These are phyloP conservation scores for Turritopsis dohrnii DNA, from an alignment of 30 jellyfish, hydroid and myxozoan genomes.

Conservation along the genomic window DNA sequence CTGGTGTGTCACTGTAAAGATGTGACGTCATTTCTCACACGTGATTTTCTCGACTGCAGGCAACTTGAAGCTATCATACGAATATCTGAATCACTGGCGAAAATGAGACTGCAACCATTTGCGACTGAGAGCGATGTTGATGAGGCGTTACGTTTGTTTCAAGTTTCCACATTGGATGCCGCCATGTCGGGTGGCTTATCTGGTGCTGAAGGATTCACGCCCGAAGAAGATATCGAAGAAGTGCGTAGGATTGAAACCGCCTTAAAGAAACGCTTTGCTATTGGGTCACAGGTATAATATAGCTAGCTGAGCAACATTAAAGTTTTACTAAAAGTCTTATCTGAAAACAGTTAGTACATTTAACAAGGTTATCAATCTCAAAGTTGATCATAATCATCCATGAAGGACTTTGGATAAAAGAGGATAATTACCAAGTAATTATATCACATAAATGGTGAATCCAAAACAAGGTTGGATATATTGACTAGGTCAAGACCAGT, in stretches of 20 bases:
- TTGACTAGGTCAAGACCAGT: no score
- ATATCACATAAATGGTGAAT: no score
- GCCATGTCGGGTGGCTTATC: conserved; percentile 87
- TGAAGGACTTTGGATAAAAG: background rate
- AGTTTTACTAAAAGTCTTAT: background rate
- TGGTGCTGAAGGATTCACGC: conserved; percentile 99
- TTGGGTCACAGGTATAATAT: conserved; percentile 93
- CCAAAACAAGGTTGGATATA: no score
- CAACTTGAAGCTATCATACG: conserved; percentile 96
- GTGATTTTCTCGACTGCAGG: conserved; percentile 18
- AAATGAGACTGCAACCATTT: conserved; percentile 91
- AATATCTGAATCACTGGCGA: conserved; percentile 94
- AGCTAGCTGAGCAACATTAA: background rate
- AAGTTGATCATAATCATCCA: background rate
- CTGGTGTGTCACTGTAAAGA: no score
- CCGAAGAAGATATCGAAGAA: conserved; percentile 93
- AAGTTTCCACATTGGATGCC: conserved; percentile 97
- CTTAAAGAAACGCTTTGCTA: conserved; percentile 88
- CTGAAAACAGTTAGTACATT: background rate
- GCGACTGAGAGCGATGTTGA: conserved; percentile 89
- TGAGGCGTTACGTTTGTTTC: conserved; percentile 94
- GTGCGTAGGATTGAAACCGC: conserved; percentile 82
- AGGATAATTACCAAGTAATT: no score
- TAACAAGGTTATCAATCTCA: no score
- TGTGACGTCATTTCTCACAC: no score